A percentile compares a stretch with the other conserved stretches of the same genome.
These are phyloP conservation scores for Alca torda DNA, from an alignment of 2,797 vertebrate genomes.

Conservation along the genomic window DNA sequence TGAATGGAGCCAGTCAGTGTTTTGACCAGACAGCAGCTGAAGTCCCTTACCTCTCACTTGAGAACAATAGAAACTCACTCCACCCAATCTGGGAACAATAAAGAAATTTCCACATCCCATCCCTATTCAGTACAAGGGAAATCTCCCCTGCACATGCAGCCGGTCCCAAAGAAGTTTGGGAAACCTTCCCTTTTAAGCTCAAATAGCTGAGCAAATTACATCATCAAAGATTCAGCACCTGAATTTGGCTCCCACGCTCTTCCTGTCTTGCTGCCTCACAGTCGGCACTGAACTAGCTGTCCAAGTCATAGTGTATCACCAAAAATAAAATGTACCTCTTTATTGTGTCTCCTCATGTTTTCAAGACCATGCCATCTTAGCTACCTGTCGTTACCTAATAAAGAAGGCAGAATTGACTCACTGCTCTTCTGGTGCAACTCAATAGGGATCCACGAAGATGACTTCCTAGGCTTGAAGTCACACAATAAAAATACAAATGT, in stretches of 20 bases:
- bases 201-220: neutral
- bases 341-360: neutral
- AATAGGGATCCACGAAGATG: neutral
- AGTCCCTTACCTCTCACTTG: neutral
- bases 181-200: neutral
- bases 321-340: neutral
- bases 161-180: neutral
- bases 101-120: neutral
- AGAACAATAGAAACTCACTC: neutral
- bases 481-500: neutral
- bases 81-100: neutral
- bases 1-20: neutral
- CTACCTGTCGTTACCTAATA: neutral
- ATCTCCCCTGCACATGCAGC: rapidly evolving
- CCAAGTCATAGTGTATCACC: neutral
- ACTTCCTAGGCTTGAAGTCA: neutral
- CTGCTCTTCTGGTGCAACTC: neutral
- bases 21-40: neutral
- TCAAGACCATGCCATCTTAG: neutral
- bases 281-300: neutral
- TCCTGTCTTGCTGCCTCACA: neutral
- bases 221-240: neutral
- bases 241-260: neutral
- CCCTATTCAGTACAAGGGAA: neutral
- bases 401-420: neutral